Conservation (phyloP, 2,797 vertebrate genomes). For the Clarias pachynema region DNA sequence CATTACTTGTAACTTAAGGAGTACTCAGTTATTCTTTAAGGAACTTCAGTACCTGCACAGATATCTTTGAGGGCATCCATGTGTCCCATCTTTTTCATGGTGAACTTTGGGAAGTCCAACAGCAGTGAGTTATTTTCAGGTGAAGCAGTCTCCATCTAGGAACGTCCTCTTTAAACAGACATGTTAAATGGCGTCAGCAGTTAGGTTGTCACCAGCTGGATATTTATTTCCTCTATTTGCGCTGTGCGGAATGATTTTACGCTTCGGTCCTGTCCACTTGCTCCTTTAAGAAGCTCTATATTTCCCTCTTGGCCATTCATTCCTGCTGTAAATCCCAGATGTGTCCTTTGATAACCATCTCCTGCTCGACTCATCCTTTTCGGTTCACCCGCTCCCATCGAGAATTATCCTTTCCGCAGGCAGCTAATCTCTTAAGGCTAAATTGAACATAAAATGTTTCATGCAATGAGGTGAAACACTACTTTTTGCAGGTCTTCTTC, state of each 20-base stretch:
- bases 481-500: neutral
- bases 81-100: neutral
- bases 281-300: neutral
- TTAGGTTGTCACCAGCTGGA: neutral
- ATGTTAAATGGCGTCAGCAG: neutral
- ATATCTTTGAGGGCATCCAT: neutral
- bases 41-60: no score
- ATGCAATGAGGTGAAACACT: slow-evolving; percentile 15
- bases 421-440: slow-evolving; percentile 12
- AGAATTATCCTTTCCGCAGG: slow-evolving; percentile 18
- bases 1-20: neutral
- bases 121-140: neutral
- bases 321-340: slow-evolving; percentile 10
- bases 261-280: neutral
- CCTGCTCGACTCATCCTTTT: slow-evolving; percentile 16
- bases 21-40: neutral
- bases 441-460: slow-evolving; percentile 25
- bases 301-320: neutral
- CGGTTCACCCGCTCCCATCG: neutral
- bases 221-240: neutral
- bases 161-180: neutral
- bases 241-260: neutral
- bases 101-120: neutral
- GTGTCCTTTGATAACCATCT: slow-evolving; percentile 10
- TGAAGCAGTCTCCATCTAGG: neutral